A percentile compares a stretch with the other conserved stretches of the same genome.
phyloP scores from a whole-genome alignment of 2,113 vertebrate genomes.

The Lampris megalopsis region DNA sequence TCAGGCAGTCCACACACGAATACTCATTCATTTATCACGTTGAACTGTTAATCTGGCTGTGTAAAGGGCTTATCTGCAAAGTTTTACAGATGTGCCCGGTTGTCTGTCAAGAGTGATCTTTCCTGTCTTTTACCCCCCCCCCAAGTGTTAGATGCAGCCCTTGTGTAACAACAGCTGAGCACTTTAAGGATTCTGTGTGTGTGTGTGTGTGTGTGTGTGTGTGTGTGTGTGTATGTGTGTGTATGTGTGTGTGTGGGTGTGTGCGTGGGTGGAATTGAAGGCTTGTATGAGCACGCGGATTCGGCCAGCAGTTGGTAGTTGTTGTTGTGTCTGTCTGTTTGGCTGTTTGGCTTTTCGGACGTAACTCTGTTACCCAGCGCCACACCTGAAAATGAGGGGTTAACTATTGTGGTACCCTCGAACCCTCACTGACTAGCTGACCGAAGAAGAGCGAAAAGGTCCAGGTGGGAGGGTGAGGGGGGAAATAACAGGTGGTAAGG shows the following conservation, averaged over 20 bases:
- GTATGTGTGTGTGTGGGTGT: not conserved
- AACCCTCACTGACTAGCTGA: no score
- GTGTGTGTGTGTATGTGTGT: slow-evolving; percentile 11
- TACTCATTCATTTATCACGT: slow-evolving; percentile 34
- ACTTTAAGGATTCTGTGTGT: slow-evolving; percentile 36
- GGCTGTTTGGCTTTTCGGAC: not conserved
- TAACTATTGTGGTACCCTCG: no score
- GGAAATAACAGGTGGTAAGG: no score
- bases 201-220: slow-evolving; percentile 24
- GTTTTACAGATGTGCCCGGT: slow-evolving; percentile 43
- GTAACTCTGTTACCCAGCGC: no score
- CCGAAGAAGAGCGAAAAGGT: no score
- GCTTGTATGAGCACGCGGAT: not conserved
- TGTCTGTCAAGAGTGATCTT: slow-evolving; percentile 2
- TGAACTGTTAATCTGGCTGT: slow-evolving; percentile 7
- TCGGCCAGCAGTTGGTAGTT: no score
- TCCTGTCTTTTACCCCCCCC: slow-evolving; percentile 5
- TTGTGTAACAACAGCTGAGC: slow-evolving; percentile 14
- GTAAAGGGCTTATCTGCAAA: slow-evolving; percentile 30
- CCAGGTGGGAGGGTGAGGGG: no score
- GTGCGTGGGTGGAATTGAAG: not conserved
- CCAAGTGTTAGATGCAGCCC: not conserved
- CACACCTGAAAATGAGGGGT: no score
- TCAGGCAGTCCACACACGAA: slow-evolving; percentile 37
- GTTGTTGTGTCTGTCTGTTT: not conserved